Percentiles rank a stretch among this genome's conserved stretches.
Evolutionary conservation across 2,888 invertebrate species (phyloP).

Genomic region (Leptopilina drosophilae): DNA sequence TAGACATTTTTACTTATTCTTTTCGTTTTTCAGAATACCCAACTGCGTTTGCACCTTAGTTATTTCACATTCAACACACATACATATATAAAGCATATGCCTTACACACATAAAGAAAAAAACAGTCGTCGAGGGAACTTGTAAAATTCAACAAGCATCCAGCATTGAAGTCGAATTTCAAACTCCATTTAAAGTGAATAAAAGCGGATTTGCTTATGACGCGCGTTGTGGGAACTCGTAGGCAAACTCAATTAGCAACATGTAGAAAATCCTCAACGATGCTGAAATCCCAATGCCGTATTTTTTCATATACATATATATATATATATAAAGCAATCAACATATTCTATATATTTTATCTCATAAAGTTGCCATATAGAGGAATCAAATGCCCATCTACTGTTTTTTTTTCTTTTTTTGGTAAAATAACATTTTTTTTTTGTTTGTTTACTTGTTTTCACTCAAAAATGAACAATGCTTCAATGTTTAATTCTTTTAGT

Average conservation of each 20-base stretch:
- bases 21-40: slow-evolving; percentile 48
- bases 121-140: slow-evolving; percentile 65
- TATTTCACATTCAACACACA: slow-evolving; percentile 18
- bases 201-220: slow-evolving; percentile 39
- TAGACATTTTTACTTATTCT: slow-evolving; percentile 41
- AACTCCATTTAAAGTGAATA: slow-evolving; percentile 36
- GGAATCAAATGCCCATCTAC: neutral
- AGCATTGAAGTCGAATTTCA: slow-evolving; percentile 44
- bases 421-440: neutral
- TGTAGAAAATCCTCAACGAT: slow-evolving; percentile 29
- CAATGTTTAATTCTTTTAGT: slow-evolving; percentile 5
- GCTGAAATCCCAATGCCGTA: slow-evolving; percentile 9
- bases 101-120: slow-evolving; percentile 52
- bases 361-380: neutral
- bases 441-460: slow-evolving; percentile 1
- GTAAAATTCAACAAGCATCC: slow-evolving; percentile 56
- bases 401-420: neutral
- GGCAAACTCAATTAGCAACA: slow-evolving; percentile 33
- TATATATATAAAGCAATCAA: slow-evolving; percentile 10
- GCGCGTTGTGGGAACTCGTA: slow-evolving; percentile 34
- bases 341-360: neutral
- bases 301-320: slow-evolving; percentile 2
- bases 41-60: slow-evolving; percentile 42
- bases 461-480: slow-evolving; percentile 3
- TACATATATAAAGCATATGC: neutral